Evolutionary conservation across 2,797 vertebrate genomes (phyloP).

Genomic region (Orientallactaga sibirica): DNA sequence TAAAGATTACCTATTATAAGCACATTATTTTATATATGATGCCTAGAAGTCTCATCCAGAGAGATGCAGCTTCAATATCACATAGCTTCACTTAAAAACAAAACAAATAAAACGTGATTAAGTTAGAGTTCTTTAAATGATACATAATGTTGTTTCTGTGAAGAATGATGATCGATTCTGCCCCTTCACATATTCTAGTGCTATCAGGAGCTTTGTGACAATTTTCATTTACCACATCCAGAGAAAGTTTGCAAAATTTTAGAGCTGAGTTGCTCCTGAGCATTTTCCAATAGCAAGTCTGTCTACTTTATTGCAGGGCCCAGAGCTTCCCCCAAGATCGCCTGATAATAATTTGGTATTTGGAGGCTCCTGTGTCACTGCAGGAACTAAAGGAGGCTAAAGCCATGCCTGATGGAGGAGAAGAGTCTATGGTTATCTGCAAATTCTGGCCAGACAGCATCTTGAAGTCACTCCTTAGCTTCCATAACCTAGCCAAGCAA

Average conservation of each 20-base stretch:
- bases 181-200: neutral
- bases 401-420: slow-evolving; percentile 83
- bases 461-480: slow-evolving; percentile 85
- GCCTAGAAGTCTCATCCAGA: slow-evolving; percentile 36
- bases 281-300: slow-evolving; percentile 86
- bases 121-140: slow-evolving; percentile 25
- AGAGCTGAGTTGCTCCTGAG: slow-evolving; percentile 79
- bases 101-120: neutral
- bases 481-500: slow-evolving; percentile 84
- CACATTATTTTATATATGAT: neutral
- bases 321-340: slow-evolving; percentile 86
- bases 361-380: slow-evolving; percentile 85
- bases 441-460: slow-evolving; percentile 83
- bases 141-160: neutral
- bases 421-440: slow-evolving; percentile 84
- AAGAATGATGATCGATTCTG: neutral
- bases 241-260: slow-evolving; percentile 74
- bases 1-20: neutral
- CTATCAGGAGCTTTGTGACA: slow-evolving; percentile 31
- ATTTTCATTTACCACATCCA: slow-evolving; percentile 57
- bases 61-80: neutral
- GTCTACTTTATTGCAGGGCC: slow-evolving; percentile 86
- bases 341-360: slow-evolving; percentile 86
- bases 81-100: slow-evolving; percentile 31
- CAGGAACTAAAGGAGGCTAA: slow-evolving; percentile 85